Conservation (phyloP, 2,888 invertebrate species). For the Phrixothrix hirtus region DNA sequence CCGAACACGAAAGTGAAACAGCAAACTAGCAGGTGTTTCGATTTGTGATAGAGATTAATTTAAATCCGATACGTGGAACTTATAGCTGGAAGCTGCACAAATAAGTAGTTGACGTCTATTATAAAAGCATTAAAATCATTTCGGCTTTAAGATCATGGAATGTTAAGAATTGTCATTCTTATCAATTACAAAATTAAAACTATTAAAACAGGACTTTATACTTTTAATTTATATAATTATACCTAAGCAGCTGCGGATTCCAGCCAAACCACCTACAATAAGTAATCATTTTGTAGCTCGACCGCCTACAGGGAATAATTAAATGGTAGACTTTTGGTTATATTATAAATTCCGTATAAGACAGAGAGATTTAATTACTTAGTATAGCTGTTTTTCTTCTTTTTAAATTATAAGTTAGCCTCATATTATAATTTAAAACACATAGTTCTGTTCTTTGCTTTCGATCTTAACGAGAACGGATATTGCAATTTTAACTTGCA, state of each 20-base stretch:
- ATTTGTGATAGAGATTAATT: not conserved
- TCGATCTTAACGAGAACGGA: too few relatives aligned
- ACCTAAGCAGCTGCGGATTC: conserved; percentile 26
- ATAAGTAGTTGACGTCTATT: conserved; percentile 20
- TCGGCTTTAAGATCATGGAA: conserved; percentile 19
- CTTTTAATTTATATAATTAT: conserved; percentile 27
- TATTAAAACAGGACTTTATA: conserved; percentile 11
- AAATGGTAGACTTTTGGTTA: conserved; percentile 13
- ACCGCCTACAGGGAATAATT: conserved; percentile 17
- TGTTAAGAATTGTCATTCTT: conserved; percentile 28
- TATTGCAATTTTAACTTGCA: too few relatives aligned
- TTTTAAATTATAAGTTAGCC: not conserved
- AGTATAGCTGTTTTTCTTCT: not conserved
- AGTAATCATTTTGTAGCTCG: conserved; percentile 23
- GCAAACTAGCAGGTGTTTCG: not conserved
- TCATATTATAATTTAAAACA: too few relatives aligned
- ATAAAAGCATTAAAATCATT: conserved; percentile 23
- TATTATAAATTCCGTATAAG: conserved; percentile 4
- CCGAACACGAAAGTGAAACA: not conserved
- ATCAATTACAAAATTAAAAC: conserved; percentile 30
- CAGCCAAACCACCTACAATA: conserved; percentile 30
- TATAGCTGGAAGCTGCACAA: conserved; percentile 15
- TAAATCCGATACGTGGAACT: conserved; percentile 8
- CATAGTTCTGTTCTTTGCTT: too few relatives aligned
- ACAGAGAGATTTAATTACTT: not conserved